phyloP scores from a whole-genome alignment of 1,140 invertebrate species.

The Vanessa atalanta region DNA sequence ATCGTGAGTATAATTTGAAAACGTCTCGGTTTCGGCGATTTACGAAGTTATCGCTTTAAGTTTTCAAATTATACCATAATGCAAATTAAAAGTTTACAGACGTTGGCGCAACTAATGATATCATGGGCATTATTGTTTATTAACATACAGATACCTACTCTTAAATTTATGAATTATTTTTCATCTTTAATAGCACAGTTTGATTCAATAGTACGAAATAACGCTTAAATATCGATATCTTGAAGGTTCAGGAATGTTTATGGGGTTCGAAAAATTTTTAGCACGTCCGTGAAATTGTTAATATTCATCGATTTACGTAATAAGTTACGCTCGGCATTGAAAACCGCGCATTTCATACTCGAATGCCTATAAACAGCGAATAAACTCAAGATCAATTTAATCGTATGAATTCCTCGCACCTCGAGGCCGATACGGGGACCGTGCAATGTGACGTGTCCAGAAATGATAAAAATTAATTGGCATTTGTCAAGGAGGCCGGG shows the following conservation, averaged over 20 bases:
- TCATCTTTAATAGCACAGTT: slow-evolving; percentile 2
- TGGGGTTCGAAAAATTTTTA: slow-evolving; percentile 32
- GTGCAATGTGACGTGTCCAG: slow-evolving; percentile 38
- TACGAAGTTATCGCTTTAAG: slow-evolving; percentile 10
- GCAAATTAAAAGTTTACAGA: slow-evolving; percentile 30
- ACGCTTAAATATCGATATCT: slow-evolving; percentile 17
- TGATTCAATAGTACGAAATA: slow-evolving; percentile 27
- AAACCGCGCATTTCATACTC: slow-evolving; percentile 28
- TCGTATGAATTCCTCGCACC: slow-evolving; percentile 31
- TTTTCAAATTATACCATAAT: slow-evolving; percentile 19
- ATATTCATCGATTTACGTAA: slow-evolving; percentile 38
- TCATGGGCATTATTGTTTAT: neutral
- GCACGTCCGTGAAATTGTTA: slow-evolving; percentile 38
- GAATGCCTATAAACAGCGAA: slow-evolving; percentile 12
- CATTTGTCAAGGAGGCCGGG: slow-evolving; percentile 46
- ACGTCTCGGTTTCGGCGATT: neutral
- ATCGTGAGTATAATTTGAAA: slow-evolving; percentile 11
- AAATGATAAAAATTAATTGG: slow-evolving; percentile 50
- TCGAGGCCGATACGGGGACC: slow-evolving; percentile 24
- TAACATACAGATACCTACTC: neutral
- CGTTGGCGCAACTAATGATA: neutral
- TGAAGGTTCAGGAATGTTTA: slow-evolving; percentile 34
- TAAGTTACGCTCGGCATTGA: slow-evolving; percentile 34
- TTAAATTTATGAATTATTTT: slow-evolving; percentile 12
- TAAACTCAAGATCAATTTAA: slow-evolving; percentile 19